These are phyloP conservation scores for Elymnias hypermnestra DNA, from an alignment of 1,140 invertebrate genomes.

Conservation along the genomic window DNA sequence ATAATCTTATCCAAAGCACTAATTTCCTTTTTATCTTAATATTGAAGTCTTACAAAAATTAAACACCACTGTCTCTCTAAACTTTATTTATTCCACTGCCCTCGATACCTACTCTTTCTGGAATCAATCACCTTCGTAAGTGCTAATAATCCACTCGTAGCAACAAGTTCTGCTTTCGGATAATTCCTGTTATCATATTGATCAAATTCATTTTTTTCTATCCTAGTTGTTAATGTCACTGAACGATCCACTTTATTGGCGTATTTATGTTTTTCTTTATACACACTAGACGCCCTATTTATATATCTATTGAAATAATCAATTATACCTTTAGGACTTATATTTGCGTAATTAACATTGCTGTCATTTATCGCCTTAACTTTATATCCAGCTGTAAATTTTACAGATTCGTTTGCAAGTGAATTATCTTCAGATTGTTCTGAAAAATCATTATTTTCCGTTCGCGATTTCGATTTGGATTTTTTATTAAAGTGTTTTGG, in stretches of 20 bases:
- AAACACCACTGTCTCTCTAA: no score
- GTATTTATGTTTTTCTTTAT: no score
- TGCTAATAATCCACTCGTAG: not conserved
- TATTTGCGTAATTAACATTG: no score
- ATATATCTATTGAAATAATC: no score
- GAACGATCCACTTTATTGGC: not conserved
- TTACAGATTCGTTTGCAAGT: not conserved
- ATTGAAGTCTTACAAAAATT: no score
- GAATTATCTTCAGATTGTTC: not conserved
- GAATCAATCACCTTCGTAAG: not conserved
- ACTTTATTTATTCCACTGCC: not conserved
- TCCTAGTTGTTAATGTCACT: slow-evolving; percentile 17
- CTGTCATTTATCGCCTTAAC: no score
- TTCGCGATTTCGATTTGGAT: no score
- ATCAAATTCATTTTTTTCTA: slow-evolving; percentile 32
- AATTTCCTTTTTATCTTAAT: no score
- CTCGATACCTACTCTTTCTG: not conserved
- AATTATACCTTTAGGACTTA: no score
- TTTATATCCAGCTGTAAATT: not conserved
- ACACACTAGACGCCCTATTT: no score
- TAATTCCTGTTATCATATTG: slow-evolving; percentile 27
- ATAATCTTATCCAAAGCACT: no score
- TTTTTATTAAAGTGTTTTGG: not conserved
- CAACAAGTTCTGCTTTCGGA: not conserved
- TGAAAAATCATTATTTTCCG: not conserved